Conservation (phyloP, 37 sponge, comb jelly and placozoan species). For the Chondrosia reniformis region DNA sequence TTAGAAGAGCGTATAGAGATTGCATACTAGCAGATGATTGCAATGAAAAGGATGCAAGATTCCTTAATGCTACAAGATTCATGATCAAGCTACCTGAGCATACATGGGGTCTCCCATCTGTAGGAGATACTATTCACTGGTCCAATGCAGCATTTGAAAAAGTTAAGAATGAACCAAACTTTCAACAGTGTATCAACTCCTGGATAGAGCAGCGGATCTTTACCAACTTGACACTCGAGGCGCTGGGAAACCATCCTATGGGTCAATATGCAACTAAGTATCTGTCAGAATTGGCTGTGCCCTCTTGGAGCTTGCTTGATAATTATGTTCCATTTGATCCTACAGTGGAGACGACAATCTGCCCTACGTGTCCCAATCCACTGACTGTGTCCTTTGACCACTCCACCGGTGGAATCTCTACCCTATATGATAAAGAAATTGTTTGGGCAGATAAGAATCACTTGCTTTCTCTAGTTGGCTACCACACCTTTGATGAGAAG, state of each 20-base stretch:
- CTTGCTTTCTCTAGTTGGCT: slow-evolving; percentile 19
- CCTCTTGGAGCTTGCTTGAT: not conserved
- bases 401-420: not conserved
- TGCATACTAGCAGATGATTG: slow-evolving; percentile 6
- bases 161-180: slow-evolving; percentile 17
- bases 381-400: slow-evolving; percentile 9
- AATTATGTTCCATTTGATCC: slow-evolving; percentile 3
- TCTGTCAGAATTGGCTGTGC: not conserved
- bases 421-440: not conserved
- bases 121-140: slow-evolving; percentile 39
- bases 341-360: not conserved
- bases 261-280: not conserved
- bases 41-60: not conserved
- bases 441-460: slow-evolving; percentile 23
- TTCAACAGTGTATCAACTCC: slow-evolving; percentile 25
- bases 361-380: slow-evolving; percentile 4
- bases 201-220: slow-evolving; percentile 59
- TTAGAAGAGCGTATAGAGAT: not conserved
- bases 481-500: slow-evolving; percentile 66
- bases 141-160: slow-evolving; percentile 32
- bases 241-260: slow-evolving; percentile 20
- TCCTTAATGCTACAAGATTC: slow-evolving; percentile 21
- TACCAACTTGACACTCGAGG: slow-evolving; percentile 22
- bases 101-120: slow-evolving; percentile 62
- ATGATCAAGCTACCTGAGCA: slow-evolving; percentile 66